Evolutionary conservation across 2,113 vertebrate genomes (phyloP), one percentile per base, ranked within the genome.

Genomic region (Centrocercus urophasianus): DNA sequence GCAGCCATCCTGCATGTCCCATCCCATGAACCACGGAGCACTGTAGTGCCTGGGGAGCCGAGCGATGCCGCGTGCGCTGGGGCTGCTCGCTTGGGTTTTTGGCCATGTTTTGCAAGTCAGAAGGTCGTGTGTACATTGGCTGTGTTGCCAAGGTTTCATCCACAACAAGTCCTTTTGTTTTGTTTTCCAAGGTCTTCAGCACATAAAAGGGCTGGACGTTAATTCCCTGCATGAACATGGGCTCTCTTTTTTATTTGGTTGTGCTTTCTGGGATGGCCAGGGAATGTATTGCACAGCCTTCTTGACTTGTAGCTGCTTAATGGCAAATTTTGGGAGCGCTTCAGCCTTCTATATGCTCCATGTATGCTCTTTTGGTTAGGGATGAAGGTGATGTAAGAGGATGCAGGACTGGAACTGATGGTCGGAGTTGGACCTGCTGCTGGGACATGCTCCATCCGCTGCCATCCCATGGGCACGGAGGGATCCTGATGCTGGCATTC

Each of bases 141-240:
- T 1, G 0, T 61, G 78, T 82, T 95, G 89, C 89, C 94, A 96
- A 95, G 87, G 89, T 89, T 91, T 95, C 85, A 60, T 91, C 82
- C 82, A 83, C 87, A 93, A 80, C 72, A 91, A 90, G 74, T 75
- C 36, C 24, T 93, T 91, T 93, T 87, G 71, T 92, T 95, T 95
- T 89, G 64, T 82, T 96, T 89, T 88, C 95, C 78, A 80, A 94
- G 30, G 71, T 91, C 85, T 87, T 48, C 82, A 83, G 85, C 42
- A 64, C 75, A 67, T 61, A 60, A 64, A 82, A 88, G 71, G 43
- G 78, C 59, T 83, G 63, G 63, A 61, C 59, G 4, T 83, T 18
- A 79, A 45, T 43, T 93, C 65, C 64, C n/a, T 13, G 34, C 0
- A 0, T 91, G 85, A 69, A 85, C 89, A 63, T 3, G 66, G 85